phyloP scores from a whole-genome alignment of 2,888 invertebrate genomes.

The Lasius fuliginosus region DNA sequence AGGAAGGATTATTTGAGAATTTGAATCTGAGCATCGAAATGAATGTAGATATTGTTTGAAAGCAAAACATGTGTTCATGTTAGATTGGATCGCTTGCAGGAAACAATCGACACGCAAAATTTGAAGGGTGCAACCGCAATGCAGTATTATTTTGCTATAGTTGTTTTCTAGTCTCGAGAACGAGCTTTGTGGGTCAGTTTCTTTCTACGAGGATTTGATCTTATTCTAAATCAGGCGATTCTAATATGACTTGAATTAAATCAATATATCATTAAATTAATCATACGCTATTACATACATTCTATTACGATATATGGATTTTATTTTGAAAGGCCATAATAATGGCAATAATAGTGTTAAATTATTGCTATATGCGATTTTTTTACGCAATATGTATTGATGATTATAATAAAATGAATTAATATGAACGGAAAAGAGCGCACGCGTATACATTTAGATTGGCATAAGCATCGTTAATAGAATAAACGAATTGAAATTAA shows the following conservation, averaged over 20 bases:
- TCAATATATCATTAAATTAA: conserved; percentile 4
- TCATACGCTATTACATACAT: not conserved
- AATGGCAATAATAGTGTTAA: not conserved
- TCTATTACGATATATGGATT: not conserved
- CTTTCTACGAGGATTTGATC: conserved; percentile 9
- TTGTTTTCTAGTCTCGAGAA: conserved; percentile 34
- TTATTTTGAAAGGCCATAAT: not conserved
- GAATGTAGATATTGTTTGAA: conserved; percentile 63
- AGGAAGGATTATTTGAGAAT: not conserved
- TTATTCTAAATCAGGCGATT: not conserved
- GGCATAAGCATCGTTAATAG: conserved; percentile 29
- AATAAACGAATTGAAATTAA: conserved; percentile 50
- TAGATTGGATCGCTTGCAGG: conserved; percentile 21
- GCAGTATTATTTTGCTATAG: conserved; percentile 41
- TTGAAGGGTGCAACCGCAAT: conserved; percentile 45
- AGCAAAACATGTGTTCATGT: conserved; percentile 9
- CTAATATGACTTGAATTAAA: not conserved
- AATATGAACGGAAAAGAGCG: not conserved
- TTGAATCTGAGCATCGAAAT: conserved; percentile 9
- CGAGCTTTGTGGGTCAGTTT: conserved; percentile 38
- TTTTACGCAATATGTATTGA: not conserved
- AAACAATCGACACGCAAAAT: conserved; percentile 45
- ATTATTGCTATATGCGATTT: conserved; percentile 1
- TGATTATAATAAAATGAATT: conserved; percentile 31
- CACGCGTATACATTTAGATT: conserved; percentile 19